A percentile compares a stretch with the other conserved stretches of the same genome.
Conservation (phyloP, 2,888 invertebrate genomes). For the Mimumesa dahlbomi region DNA sequence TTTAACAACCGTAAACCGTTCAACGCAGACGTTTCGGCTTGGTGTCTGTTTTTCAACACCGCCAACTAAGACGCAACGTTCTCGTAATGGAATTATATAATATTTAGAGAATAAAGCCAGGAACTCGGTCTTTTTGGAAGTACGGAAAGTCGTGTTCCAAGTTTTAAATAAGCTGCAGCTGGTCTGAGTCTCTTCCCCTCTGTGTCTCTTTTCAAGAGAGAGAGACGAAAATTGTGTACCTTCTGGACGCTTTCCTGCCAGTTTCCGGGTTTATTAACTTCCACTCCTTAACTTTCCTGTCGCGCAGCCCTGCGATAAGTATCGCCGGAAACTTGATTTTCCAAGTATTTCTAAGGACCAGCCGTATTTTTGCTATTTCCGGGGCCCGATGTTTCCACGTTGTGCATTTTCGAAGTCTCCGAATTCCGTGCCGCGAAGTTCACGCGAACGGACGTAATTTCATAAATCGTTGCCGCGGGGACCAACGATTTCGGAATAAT, state of each 20-base stretch:
- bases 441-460: too few relatives aligned
- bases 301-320: neutral
- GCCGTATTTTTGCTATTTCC: too few relatives aligned
- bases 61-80: conserved; percentile 2
- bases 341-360: too few relatives aligned
- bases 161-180: conserved; percentile 21
- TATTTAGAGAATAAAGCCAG: conserved; percentile 12
- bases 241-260: conserved; percentile 16
- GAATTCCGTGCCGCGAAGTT: too few relatives aligned
- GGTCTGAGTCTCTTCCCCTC: neutral
- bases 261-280: conserved; percentile 29
- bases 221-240: conserved; percentile 11
- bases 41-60: neutral
- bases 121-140: neutral
- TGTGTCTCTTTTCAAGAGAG: too few relatives aligned
- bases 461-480: too few relatives aligned
- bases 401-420: too few relatives aligned
- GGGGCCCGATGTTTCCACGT: too few relatives aligned
- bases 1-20: too few relatives aligned
- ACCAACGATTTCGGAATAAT: too few relatives aligned
- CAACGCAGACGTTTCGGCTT: too few relatives aligned
- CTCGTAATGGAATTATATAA: neutral
- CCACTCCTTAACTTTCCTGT: conserved; percentile 1
- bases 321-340: conserved; percentile 8
- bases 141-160: neutral